These are phyloP conservation scores for Meiosimyza platycephala DNA, from an alignment of 2,888 invertebrate species.

Conservation along the genomic window DNA sequence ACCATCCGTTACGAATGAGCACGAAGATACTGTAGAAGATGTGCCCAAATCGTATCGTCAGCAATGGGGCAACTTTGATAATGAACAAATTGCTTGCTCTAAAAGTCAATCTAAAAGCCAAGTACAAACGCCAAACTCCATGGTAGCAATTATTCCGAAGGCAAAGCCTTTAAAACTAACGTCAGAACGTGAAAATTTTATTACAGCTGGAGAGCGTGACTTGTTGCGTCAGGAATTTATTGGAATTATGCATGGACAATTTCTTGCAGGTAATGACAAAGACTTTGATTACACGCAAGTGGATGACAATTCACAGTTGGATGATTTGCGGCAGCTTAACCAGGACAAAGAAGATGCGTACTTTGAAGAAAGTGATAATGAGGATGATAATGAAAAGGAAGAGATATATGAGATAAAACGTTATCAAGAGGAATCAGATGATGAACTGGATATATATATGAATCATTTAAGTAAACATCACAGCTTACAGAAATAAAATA, in stretches of 20 bases:
- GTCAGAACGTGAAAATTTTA: slow-evolving; percentile 62
- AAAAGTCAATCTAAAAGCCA: slow-evolving; percentile 42
- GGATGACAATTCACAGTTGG: slow-evolving; percentile 84
- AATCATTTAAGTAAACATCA: slow-evolving; percentile 67
- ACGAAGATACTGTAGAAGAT: slow-evolving; percentile 48
- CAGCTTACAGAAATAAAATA: slow-evolving; percentile 49
- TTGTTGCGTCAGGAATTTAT: slow-evolving; percentile 84
- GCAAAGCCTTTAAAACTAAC: slow-evolving; percentile 47
- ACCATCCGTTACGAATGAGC: slow-evolving; percentile 5
- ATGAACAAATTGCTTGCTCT: slow-evolving; percentile 59
- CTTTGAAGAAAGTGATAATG: slow-evolving; percentile 85
- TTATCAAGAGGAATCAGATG: slow-evolving; percentile 65
- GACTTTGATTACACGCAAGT: slow-evolving; percentile 87
- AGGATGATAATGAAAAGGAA: slow-evolving; percentile 63
- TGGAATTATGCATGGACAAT: slow-evolving; percentile 86
- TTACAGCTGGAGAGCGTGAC: slow-evolving; percentile 73
- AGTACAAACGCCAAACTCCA: neutral
- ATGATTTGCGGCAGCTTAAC: slow-evolving; percentile 77
- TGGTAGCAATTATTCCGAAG: neutral
- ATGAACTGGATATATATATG: slow-evolving; percentile 83
- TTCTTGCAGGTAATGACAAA: slow-evolving; percentile 82
- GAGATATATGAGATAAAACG: slow-evolving; percentile 51
- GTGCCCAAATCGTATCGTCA: slow-evolving; percentile 59
- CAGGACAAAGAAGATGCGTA: slow-evolving; percentile 91
- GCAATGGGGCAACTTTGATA: slow-evolving; percentile 73